These are phyloP conservation scores for Chloropsis cyanopogon DNA, from an alignment of 2,113 vertebrate species.

Conservation along the genomic window DNA sequence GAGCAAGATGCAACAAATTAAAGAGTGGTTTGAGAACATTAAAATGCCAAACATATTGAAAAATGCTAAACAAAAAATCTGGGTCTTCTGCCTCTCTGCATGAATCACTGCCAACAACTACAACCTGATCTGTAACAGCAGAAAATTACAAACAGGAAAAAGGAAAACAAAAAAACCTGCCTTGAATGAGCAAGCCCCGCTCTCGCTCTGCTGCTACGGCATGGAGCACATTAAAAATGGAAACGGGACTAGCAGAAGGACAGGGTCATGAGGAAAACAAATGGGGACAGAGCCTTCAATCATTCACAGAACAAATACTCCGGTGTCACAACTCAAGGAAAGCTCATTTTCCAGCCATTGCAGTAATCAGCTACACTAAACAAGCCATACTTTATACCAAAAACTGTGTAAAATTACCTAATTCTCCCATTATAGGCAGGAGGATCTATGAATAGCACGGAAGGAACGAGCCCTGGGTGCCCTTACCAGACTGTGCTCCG, in stretches of 20 bases:
- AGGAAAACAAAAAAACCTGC: neutral
- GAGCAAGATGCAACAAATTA: conserved; percentile 41
- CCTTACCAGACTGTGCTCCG: conserved; percentile 52
- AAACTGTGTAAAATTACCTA: neutral
- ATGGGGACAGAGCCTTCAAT: conserved; percentile 7
- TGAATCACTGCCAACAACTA: conserved; percentile 43
- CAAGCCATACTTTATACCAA: neutral
- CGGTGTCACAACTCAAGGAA: neutral
- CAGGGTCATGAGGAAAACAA: neutral
- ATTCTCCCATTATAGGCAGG: neutral
- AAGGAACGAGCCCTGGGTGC: conserved; percentile 17
- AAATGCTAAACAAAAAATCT: conserved; percentile 46
- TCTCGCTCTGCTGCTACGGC: neutral
- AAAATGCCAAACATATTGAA: conserved; percentile 55
- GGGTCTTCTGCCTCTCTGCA: conserved; percentile 32
- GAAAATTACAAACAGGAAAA: neutral
- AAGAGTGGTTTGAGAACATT: conserved; percentile 33
- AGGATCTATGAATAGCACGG: conserved; percentile 18
- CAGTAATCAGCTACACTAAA: neutral
- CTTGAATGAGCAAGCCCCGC: neutral
- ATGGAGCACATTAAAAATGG: conserved; percentile 23
- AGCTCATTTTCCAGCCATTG: neutral
- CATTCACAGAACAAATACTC: neutral
- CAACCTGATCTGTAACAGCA: conserved; percentile 36
- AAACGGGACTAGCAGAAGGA: conserved; percentile 14